Base-by-base conservation (phyloP, 2,797 vertebrate species). In the Chaetophractus vellerosus region DNA sequence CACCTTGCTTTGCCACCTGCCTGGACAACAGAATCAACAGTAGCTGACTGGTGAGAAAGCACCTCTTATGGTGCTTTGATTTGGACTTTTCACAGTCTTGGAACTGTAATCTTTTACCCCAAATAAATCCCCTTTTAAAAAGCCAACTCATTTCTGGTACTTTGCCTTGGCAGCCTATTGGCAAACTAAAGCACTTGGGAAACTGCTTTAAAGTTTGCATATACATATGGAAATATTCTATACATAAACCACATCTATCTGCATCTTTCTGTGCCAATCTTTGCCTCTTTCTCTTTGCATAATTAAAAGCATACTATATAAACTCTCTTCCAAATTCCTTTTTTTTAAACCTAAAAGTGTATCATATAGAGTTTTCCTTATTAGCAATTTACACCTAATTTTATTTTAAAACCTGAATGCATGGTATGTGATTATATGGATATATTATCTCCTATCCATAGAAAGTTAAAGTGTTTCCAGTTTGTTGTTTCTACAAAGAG, bases 231-330 rank as follows among this genome's bases (percentile, higher is more conserved):
- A 80, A 68, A 90, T 36, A 16, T 50, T 21, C n/a, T 76, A 6
- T 84, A 38, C 15, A 23, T 36, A 50, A 79, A 38, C 6, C 6
- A 8, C 15, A 55, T 59, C 36, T 45, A 0, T 45, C 79, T 69
- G 2, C 41, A 16, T 55, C 18, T 76, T 14, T 64, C 19, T 50
- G n/a, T 64, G 57, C 74, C 41, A 61, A 52, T 76, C 45, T 84
- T 64, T 82, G 55, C 33, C 68, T 90, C 31, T 74, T 33, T 63
- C 8, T 55, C 36, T 84, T 48, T 57, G 8, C 36, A 24, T 72
- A 72, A 26, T 31, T 90, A 96, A 71, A 31, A n/a, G 83, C 52
- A 71, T 81, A 52, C 2, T 82, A 8, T 41, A 52, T 80, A 91
- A 79, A 75, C 48, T 84, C 23, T 50, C 71, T 48, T 80, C 55